Evolutionary conservation across 2,113 vertebrate genomes (phyloP).

Genomic region (Uria aalge): DNA sequence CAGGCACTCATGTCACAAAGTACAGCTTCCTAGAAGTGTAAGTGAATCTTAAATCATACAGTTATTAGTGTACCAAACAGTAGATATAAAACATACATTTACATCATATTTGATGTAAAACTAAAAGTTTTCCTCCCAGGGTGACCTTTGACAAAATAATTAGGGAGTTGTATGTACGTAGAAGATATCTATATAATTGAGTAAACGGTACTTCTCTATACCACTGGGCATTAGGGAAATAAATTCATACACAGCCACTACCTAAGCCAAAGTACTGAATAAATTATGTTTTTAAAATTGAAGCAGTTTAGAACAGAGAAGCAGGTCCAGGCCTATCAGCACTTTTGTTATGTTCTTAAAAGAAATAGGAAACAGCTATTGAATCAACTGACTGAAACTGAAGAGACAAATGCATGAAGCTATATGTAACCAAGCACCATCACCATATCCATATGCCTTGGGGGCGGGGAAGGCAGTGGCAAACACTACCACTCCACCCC

Average conservation of each 20-base stretch:
- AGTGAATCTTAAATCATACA: not conserved
- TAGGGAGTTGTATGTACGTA: not conserved
- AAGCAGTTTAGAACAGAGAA: not conserved
- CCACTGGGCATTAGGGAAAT: not conserved
- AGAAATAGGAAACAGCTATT: not conserved
- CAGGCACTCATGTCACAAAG: not conserved
- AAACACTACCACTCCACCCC: not conserved
- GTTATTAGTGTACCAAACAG: not conserved
- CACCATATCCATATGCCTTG: not conserved
- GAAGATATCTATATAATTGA: not conserved
- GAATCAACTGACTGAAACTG: not conserved
- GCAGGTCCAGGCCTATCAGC: not conserved
- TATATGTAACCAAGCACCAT: not conserved
- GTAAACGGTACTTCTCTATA: not conserved
- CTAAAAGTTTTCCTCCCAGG: not conserved
- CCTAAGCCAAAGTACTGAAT: not conserved
- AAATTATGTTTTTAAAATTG: not conserved
- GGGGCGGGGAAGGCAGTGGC: not conserved
- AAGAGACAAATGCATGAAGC: not conserved
- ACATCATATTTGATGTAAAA: not conserved
- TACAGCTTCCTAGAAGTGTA: not conserved
- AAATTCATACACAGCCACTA: not conserved
- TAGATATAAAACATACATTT: not conserved
- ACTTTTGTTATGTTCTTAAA: not conserved
- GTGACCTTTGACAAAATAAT: not conserved